Conservation (phyloP, 2,113 vertebrate species). For the Urocynchramus pylzowi region DNA sequence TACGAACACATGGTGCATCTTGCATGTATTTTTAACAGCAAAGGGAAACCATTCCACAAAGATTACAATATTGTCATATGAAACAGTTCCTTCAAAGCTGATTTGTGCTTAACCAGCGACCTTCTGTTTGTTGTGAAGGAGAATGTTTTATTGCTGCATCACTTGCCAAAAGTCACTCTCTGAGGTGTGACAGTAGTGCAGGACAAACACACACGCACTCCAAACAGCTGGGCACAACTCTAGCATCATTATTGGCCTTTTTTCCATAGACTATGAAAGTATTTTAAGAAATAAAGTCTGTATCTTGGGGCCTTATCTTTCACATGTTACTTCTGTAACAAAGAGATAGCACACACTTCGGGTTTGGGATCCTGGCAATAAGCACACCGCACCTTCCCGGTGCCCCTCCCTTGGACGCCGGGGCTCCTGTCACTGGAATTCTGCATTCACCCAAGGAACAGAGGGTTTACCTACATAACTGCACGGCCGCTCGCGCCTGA, state of each 20-base stretch:
- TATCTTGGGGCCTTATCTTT: not conserved
- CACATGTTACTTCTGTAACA: not conserved
- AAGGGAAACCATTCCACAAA: not conserved
- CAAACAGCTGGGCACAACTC: not conserved
- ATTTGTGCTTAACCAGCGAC: not conserved
- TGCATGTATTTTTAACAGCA: not conserved
- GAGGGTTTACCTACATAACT: not conserved
- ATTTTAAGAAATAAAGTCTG: not conserved
- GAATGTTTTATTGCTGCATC: not conserved
- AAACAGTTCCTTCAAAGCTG: not conserved
- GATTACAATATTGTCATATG: not conserved
- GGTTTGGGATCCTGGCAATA: not conserved
- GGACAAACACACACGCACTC: not conserved
- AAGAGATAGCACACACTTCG: not conserved
- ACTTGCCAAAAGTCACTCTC: not conserved
- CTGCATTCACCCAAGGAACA: not conserved
- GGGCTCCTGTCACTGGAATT: not conserved
- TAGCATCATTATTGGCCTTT: not conserved
- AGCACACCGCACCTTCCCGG: rapidly evolving
- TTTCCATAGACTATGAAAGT: not conserved
- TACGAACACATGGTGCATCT: not conserved
- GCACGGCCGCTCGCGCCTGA: not conserved
- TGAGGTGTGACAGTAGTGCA: not conserved
- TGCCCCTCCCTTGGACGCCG: not conserved
- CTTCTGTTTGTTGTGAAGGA: not conserved